Percentiles rank a stretch among this genome's conserved stretches.
Conservation (phyloP, 2,888 invertebrate species). For the Cybosia mesomella region DNA sequence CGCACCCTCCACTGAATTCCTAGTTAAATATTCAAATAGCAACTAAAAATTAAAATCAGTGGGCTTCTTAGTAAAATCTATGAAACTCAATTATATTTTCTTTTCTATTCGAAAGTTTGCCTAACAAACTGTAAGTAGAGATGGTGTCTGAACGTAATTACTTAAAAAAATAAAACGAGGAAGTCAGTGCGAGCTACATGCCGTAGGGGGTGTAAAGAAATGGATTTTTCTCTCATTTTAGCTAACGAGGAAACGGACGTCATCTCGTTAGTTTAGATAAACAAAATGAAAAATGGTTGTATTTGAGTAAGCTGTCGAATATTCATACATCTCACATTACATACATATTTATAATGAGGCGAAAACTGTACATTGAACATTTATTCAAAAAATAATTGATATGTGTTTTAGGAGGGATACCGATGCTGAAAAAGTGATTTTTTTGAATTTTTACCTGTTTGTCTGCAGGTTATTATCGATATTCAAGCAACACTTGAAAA, state of each 20-base stretch:
- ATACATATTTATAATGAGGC: too few species aligned
- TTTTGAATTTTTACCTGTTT: too few species aligned
- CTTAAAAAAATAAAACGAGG: slow-evolving; percentile 1
- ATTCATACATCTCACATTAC: too few species aligned
- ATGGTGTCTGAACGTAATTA: background rate
- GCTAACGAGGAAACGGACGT: background rate
- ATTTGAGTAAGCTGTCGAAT: background rate
- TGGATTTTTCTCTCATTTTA: slow-evolving; percentile 4
- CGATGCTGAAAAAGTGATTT: too few species aligned
- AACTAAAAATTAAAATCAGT: background rate
- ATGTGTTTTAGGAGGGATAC: too few species aligned
- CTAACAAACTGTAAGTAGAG: background rate
- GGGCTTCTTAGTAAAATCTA: background rate
- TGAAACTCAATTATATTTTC: background rate
- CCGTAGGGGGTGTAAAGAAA: background rate
- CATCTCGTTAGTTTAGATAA: background rate
- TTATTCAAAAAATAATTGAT: too few species aligned
- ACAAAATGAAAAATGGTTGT: background rate
- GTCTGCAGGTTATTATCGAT: too few species aligned
- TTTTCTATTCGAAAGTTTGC: background rate
- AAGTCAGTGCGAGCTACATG: background rate
- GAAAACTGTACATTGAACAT: too few species aligned
- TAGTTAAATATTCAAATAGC: too few species aligned
- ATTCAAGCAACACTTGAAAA: too few species aligned
- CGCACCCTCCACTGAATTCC: too few species aligned